Evolutionary conservation across 2,888 invertebrate genomes (phyloP), one percentile per base, ranked within the genome.

Genomic region (Fissipunctia ypsillon): DNA sequence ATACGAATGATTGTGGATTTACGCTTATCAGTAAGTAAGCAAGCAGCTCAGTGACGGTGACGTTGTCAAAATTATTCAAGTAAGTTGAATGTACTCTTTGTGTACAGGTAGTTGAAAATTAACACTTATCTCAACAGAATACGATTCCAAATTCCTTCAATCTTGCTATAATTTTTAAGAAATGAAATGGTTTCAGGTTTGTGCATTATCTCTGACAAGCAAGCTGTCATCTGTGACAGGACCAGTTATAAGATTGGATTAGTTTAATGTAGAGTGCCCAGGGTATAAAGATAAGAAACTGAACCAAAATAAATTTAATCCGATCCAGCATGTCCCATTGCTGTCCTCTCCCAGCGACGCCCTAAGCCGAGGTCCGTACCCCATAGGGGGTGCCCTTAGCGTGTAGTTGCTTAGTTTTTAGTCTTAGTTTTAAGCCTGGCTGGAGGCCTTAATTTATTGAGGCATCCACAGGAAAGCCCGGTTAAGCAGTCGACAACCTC

Each of bases 61-160:
- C 86, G 84, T 85, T 76, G 83, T 77, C 77, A 84, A 77, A 82
- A 80, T 65, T 69, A 69, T 66, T 75, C 54, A 79, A 71, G 63
- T 56, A 43, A 56, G 43, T 59, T 66, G 59, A 57, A 66, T 73
- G 61, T 25, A 43, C 54, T 56, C 54, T 73, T 54, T 54, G 3
- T 43, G 9, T 45, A 48, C n/a, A 22, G 19, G 16, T 60, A 45
- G 43, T 25, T 78, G 45, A 61, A 82, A 74, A 78, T 45, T 54
- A 73, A 52, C 22, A 52, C 69, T 2, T 83, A 82, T 3, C 4
- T 10, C 38, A 31, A 73, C 0, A 0, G 0, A 0, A 0, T 71
- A 84, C 0, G 80, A 73, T 79, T 59, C 56, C 76, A 48, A 61
- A 56, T 84, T 64, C 31, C 19, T 69, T 54, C 19, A 25, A 48